A percentile compares a stretch with the other conserved stretches of the same genome.
phyloP scores from a whole-genome alignment of 2,797 vertebrate genomes.

The Rhinoraja longicauda region DNA sequence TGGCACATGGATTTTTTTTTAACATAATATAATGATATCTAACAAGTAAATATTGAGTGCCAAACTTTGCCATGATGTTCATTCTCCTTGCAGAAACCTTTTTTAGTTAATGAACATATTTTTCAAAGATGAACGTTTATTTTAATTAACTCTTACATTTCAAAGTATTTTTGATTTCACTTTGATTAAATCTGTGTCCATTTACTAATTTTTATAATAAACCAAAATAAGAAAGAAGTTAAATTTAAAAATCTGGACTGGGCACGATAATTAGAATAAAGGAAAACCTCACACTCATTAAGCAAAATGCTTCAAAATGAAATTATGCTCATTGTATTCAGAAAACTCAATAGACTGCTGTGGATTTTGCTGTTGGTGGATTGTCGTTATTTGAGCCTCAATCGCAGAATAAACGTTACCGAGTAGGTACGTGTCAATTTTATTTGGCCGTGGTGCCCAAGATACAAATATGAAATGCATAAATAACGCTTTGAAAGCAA shows the following conservation, averaged over 20 bases:
- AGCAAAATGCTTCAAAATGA: background rate
- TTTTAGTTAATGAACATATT: background rate
- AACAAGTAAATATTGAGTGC: background rate
- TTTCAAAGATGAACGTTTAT: background rate
- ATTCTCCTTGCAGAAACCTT: background rate
- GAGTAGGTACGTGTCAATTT: background rate
- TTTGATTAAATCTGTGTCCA: background rate
- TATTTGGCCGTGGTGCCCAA: background rate
- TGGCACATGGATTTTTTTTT: background rate
- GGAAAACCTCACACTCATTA: background rate
- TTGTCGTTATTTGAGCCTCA: background rate
- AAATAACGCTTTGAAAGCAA: background rate
- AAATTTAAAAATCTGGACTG: background rate
- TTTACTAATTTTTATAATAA: background rate
- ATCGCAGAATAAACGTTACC: background rate
- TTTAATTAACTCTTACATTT: background rate
- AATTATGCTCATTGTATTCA: background rate
- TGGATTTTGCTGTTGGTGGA: background rate
- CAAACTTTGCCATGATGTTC: background rate
- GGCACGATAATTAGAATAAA: background rate
- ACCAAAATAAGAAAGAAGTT: background rate
- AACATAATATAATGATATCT: background rate
- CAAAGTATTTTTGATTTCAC: background rate
- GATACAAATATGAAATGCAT: background rate
- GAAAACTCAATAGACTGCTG: background rate